phyloP scores from a whole-genome alignment of 1,140 invertebrate genomes.

The Galendromus occidentalis region DNA sequence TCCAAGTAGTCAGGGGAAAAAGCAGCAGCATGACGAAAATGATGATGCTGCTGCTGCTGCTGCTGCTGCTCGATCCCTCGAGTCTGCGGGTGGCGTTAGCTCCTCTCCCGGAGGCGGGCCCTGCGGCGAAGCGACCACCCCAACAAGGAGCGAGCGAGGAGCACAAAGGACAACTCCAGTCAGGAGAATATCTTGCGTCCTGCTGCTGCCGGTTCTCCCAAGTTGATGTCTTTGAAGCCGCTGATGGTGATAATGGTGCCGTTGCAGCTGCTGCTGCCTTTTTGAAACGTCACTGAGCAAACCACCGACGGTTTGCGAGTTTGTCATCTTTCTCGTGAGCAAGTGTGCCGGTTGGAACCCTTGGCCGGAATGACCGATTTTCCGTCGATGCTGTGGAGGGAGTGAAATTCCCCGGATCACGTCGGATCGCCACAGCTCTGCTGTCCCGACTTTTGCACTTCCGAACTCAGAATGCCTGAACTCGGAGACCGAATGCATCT shows the following conservation, averaged over 20 bases:
- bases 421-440: too few relatives aligned
- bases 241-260: not conserved
- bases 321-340: not conserved
- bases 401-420: too few relatives aligned
- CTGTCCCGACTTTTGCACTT: too few relatives aligned
- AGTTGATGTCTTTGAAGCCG: not conserved
- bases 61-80: not conserved
- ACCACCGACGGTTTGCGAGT: too few relatives aligned
- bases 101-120: slow-evolving; percentile 11
- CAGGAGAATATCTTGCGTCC: too few relatives aligned
- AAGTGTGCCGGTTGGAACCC: not conserved
- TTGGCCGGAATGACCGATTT: too few relatives aligned
- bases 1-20: too few relatives aligned
- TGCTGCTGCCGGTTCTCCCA: not conserved
- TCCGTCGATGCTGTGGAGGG: too few relatives aligned
- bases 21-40: too few relatives aligned
- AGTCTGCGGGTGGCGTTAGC: not conserved
- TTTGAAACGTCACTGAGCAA: not conserved
- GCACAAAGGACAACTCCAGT: too few relatives aligned
- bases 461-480: not conserved
- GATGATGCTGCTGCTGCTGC: not conserved
- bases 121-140: slow-evolving; percentile 7
- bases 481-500: not conserved
- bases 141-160: not conserved
- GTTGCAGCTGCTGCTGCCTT: not conserved